Evolutionary conservation across 2,797 vertebrate genomes (phyloP), one percentile per base, ranked within the genome.

Genomic region (Sebastolobus altivelis): DNA sequence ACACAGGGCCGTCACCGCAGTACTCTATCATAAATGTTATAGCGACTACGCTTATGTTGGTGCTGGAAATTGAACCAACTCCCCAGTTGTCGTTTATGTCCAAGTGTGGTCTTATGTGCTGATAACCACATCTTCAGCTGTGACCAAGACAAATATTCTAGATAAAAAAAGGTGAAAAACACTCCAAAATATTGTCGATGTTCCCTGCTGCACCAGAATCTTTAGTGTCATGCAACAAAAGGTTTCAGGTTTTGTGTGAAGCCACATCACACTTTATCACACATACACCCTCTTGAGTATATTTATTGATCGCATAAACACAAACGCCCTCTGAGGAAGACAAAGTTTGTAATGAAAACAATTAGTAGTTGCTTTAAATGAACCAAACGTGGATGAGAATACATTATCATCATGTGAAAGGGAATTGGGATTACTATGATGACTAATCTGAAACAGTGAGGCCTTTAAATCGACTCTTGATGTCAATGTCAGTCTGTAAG

Each of bases 401-500:
- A 31, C 14, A 63, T 33, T 16, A 56, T 46, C 56, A 5, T 59
- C 4, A 2, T 49, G 11, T 40, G 55, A 63, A 27, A 40, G 13
- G 29, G 31, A 60, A 61, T 7, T 18, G 8, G 12, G 22, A 12
- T 60, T 31, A 43, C 13, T 66, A n/a, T 25, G 10, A 5, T 46
- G 37, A 56, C 29, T 67, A 4, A 65, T 56, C 8, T 55, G 40
- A 18, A 65, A 37, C 5, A 40, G 9, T n/a, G 11, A 55, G 3
- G 29, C 22, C 55, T 65, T 67, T 20, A 25, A 63, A 31, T 12
- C 33, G 33, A 83, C 37, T 69, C 54, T 62, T n/a, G 25, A 58
- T 66, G 52, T 61, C 56, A 52, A 6, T 66, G 55, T 77, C 46
- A 43, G 66, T 58, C 31, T 72, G 62, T 55, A 7, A 27, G 58